These are phyloP conservation scores for Dioctria linearis DNA, from an alignment of 2,888 invertebrate genomes.

Conservation along the genomic window DNA sequence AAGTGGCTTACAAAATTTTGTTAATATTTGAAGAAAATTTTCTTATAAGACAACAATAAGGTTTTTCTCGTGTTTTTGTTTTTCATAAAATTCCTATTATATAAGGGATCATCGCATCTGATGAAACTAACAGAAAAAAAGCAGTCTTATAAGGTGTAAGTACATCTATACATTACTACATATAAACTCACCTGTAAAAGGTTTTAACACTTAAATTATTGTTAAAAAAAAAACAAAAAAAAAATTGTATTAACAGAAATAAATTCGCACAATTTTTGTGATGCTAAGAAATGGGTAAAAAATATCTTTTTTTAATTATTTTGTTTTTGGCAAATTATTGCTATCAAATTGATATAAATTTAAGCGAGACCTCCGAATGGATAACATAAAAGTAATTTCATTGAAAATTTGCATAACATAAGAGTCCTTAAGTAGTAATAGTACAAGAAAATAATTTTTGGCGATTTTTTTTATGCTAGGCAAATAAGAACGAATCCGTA, in stretches of 20 bases:
- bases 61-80: too few relatives aligned
- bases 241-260: not conserved
- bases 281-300: slow-evolving; percentile 4
- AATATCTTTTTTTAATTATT: not conserved
- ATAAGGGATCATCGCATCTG: not conserved
- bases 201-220: too few relatives aligned
- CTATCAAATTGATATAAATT: slow-evolving; percentile 19
- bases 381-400: too few relatives aligned
- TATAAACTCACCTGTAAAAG: not conserved
- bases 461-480: too few relatives aligned
- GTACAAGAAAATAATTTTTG: slow-evolving; percentile 11
- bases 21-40: too few relatives aligned
- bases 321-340: slow-evolving; percentile 28
- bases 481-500: too few relatives aligned
- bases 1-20: too few relatives aligned
- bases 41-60: too few relatives aligned
- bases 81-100: not conserved
- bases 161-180: not conserved
- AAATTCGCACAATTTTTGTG: slow-evolving; percentile 12
- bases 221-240: slow-evolving; percentile 3
- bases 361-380: not conserved
- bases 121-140: not conserved
- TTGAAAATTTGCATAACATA: too few relatives aligned
- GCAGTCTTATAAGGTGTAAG: slow-evolving; percentile 4
- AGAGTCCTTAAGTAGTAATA: too few relatives aligned